These are phyloP conservation scores for Sminthurinus aureus DNA, from an alignment of 2,888 invertebrate genomes.

Conservation along the genomic window DNA sequence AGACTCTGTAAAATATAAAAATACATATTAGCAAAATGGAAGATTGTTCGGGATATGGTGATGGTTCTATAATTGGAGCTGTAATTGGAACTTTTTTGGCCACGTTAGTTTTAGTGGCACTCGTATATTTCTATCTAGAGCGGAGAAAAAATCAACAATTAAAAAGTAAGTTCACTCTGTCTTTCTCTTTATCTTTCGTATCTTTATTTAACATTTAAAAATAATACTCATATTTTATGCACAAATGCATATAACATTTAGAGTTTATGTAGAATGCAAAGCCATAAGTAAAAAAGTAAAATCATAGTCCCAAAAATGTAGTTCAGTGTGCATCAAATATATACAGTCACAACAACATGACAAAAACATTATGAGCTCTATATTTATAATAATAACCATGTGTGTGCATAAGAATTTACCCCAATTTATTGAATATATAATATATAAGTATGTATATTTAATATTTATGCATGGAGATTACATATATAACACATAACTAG, in stretches of 20 bases:
- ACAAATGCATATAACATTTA: neutral
- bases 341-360: too few species aligned
- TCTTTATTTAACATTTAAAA: neutral
- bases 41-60: conserved; percentile 55
- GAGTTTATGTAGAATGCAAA: neutral
- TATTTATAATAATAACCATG: too few species aligned
- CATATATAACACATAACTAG: too few species aligned
- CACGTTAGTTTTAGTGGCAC: conserved; percentile 70
- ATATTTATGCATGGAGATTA: too few species aligned
- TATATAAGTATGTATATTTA: too few species aligned
- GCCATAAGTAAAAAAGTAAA: too few species aligned
- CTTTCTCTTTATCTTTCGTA: conserved; percentile 22
- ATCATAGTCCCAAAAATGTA: too few species aligned
- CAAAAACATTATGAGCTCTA: too few species aligned
- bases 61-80: conserved; percentile 75
- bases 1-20: neutral
- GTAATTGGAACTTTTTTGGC: conserved; percentile 76
- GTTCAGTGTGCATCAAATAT: too few species aligned
- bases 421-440: too few species aligned
- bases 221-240: neutral
- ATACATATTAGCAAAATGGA: neutral
- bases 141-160: conserved; percentile 70
- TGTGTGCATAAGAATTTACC: too few species aligned
- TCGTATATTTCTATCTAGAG: conserved; percentile 69
- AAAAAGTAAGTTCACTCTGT: conserved; percentile 65